Percentiles rank a stretch among this genome's conserved stretches.
These are phyloP conservation scores for Caenorhabditis sp. DNA, from an alignment of 2,888 invertebrate species.

Conservation along the genomic window DNA sequence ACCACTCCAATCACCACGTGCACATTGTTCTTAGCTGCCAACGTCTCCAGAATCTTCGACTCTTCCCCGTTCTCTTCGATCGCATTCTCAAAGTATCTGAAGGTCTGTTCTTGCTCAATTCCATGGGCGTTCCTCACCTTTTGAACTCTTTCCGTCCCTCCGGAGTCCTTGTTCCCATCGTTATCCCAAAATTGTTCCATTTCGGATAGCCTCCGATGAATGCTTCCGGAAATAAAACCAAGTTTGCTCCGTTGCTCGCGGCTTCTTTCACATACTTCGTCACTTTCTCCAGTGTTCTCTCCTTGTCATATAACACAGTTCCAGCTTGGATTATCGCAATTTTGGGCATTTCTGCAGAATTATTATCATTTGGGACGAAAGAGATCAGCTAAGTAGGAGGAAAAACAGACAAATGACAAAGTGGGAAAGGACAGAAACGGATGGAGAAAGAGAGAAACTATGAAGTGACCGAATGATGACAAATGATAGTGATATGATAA, in stretches of 20 bases:
- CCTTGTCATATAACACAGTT: conserved; percentile 70
- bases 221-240: conserved; percentile 75
- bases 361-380: not conserved
- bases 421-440: not conserved
- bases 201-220: conserved; percentile 77
- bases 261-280: conserved; percentile 60
- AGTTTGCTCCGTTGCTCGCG: conserved; percentile 63
- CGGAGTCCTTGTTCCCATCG: conserved; percentile 68
- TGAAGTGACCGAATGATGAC: conserved; percentile 34
- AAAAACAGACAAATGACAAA: conserved; percentile 2
- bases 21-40: conserved; percentile 59
- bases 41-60: conserved; percentile 41
- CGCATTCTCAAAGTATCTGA: conserved; percentile 69
- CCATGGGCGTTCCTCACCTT: conserved; percentile 7
- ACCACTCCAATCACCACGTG: conserved; percentile 73
- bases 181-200: conserved; percentile 73
- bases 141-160: conserved; percentile 74
- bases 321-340: conserved; percentile 74
- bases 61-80: conserved; percentile 70
- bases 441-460: not conserved
- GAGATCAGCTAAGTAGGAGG: not conserved
- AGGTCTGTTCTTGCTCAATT: not conserved
- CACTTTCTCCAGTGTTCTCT: conserved; percentile 62
- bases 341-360: conserved; percentile 45
- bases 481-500: conserved; percentile 25